A percentile compares a stretch with the other conserved stretches of the same genome.
Evolutionary conservation across 2,113 vertebrate genomes (phyloP).

Genomic region (Ariopsis seemanni): DNA sequence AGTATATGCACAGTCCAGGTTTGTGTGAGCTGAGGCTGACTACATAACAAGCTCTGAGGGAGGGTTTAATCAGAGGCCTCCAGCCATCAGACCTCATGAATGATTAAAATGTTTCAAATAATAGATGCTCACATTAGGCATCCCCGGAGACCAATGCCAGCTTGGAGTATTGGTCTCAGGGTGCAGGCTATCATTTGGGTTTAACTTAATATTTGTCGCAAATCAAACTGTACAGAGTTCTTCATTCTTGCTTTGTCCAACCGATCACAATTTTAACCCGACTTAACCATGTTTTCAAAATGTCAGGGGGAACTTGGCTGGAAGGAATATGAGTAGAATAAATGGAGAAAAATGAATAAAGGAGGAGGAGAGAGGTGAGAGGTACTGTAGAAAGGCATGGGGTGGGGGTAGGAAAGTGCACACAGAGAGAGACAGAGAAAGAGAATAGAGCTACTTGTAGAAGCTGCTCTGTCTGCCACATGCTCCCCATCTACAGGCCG

Average conservation of each 20-base stretch:
- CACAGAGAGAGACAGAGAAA: slow-evolving; percentile 20
- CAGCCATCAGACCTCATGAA: slow-evolving; percentile 56
- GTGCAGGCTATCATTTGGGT: neutral
- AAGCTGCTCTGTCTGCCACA: slow-evolving; percentile 50
- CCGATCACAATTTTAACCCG: neutral
- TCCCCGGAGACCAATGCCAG: slow-evolving; percentile 35
- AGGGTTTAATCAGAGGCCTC: slow-evolving; percentile 52
- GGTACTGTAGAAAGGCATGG: neutral
- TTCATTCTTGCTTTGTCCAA: slow-evolving; percentile 12
- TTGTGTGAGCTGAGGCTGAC: slow-evolving; percentile 44
- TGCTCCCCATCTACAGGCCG: slow-evolving; percentile 49
- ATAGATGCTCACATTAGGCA: slow-evolving; percentile 50
- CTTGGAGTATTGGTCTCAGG: neutral
- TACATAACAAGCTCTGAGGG: slow-evolving; percentile 54
- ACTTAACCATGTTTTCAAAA: neutral
- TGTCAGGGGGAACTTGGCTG: neutral
- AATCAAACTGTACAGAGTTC: slow-evolving; percentile 4
- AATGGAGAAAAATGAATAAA: neutral
- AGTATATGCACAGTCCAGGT: slow-evolving; percentile 31
- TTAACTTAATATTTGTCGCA: slow-evolving; percentile 12
- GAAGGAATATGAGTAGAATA: neutral
- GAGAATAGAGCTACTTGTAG: slow-evolving; percentile 23
- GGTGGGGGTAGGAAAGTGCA: neutral
- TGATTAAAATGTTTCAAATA: slow-evolving; percentile 55
- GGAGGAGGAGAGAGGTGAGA: neutral